These are phyloP conservation scores for Drosophila flavopinicola DNA, from an alignment of 2,888 invertebrate species.

Conservation along the genomic window DNA sequence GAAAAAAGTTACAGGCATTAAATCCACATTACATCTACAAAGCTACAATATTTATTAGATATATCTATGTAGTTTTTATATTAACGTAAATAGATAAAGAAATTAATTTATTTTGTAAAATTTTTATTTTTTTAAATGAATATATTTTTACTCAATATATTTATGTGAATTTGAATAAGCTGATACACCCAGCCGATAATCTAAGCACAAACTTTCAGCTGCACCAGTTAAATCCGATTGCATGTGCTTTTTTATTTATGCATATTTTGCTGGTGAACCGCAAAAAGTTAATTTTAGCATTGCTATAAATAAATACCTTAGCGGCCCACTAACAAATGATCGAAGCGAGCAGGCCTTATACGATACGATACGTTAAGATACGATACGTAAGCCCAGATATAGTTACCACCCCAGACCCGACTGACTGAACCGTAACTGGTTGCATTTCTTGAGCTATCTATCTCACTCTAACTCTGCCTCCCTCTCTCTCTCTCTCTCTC, in stretches of 20 bases:
- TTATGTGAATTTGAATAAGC: too few species aligned
- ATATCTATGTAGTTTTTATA: too few species aligned
- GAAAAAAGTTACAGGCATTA: too few species aligned
- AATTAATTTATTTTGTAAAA: too few species aligned
- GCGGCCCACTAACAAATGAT: slow-evolving; percentile 73
- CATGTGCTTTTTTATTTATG: slow-evolving; percentile 60
- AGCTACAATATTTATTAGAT: too few species aligned
- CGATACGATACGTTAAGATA: slow-evolving; percentile 48
- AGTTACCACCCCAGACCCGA: slow-evolving; percentile 62
- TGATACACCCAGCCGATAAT: not conserved
- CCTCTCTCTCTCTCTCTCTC: slow-evolving; percentile 1
- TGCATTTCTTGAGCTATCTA: slow-evolving; percentile 50
- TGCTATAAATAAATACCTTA: slow-evolving; percentile 75
- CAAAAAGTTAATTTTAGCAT: slow-evolving; percentile 79
- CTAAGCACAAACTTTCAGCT: slow-evolving; percentile 3
- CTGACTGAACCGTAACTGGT: slow-evolving; percentile 61
- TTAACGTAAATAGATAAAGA: too few species aligned
- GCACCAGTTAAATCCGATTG: slow-evolving; percentile 54
- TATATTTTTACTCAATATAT: too few species aligned
- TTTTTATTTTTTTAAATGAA: too few species aligned
- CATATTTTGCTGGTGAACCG: slow-evolving; percentile 63
- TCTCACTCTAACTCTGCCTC: not conserved
- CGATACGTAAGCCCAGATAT: slow-evolving; percentile 69
- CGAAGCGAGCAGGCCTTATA: slow-evolving; percentile 64
- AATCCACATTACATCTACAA: too few species aligned